phyloP scores from a whole-genome alignment of 2,113 vertebrate species.

The Bucco capensis region DNA sequence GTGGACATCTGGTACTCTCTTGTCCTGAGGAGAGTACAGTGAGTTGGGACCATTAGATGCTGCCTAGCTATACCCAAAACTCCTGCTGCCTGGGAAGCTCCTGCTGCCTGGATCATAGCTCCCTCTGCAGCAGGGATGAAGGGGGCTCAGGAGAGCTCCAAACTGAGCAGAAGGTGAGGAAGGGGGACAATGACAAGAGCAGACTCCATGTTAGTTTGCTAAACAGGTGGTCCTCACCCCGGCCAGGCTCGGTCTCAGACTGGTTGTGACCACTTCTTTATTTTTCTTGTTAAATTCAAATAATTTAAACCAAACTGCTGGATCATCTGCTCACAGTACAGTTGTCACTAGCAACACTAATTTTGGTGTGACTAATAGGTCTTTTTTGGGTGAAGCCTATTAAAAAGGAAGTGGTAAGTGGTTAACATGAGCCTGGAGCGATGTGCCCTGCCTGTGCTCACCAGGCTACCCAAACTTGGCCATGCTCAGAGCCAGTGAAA shows the following conservation, averaged over 20 bases:
- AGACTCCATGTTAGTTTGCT: neutral
- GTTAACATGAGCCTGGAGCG: fast-evolving
- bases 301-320: neutral
- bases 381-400: neutral
- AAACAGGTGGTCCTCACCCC: neutral
- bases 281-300: neutral
- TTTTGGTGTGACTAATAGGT: neutral
- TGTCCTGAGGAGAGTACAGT: neutral
- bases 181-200: neutral
- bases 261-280: neutral
- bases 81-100: neutral
- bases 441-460: fast-evolving
- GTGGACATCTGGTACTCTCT: neutral
- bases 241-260: fast-evolving
- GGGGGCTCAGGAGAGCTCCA: fast-evolving
- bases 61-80: neutral
- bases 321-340: neutral
- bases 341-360: neutral
- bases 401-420: neutral
- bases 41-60: neutral
- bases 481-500: neutral
- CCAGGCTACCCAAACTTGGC: neutral
- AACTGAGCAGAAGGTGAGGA: neutral
- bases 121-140: neutral
- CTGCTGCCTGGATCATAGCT: neutral